Conservation (phyloP, 2,888 invertebrate genomes). For the Cryptocephalus primarius region DNA sequence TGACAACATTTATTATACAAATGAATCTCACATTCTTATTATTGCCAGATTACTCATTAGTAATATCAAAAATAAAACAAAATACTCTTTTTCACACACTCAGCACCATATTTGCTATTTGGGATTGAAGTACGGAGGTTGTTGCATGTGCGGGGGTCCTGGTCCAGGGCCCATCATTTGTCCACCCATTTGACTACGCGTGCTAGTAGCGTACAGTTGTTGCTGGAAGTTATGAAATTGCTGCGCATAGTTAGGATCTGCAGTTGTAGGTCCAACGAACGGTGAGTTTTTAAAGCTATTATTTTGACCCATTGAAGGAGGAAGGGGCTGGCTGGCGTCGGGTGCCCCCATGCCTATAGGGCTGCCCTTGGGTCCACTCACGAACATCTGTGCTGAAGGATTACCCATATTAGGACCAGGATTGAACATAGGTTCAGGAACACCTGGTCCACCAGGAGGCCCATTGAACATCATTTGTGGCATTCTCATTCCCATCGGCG, state of each 20-base stretch:
- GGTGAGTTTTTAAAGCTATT: slow-evolving; percentile 64
- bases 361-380: slow-evolving; percentile 44
- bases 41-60: slow-evolving; percentile 37
- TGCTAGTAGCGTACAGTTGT: slow-evolving; percentile 82
- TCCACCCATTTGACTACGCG: slow-evolving; percentile 48
- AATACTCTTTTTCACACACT: slow-evolving; percentile 33
- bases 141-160: slow-evolving; percentile 39
- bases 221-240: slow-evolving; percentile 95
- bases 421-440: slow-evolving; percentile 28
- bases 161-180: slow-evolving; percentile 38
- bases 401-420: slow-evolving; percentile 34
- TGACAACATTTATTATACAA: slow-evolving; percentile 32
- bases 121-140: slow-evolving; percentile 38
- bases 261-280: slow-evolving; percentile 75
- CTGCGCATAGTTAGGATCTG: slow-evolving; percentile 87
- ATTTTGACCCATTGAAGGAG: slow-evolving; percentile 67
- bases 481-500: slow-evolving; percentile 35
- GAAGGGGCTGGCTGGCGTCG: slow-evolving; percentile 61
- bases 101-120: slow-evolving; percentile 37
- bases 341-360: slow-evolving; percentile 47
- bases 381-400: slow-evolving; percentile 48
- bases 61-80: slow-evolving; percentile 39
- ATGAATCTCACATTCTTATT: slow-evolving; percentile 33
- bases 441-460: slow-evolving; percentile 28
- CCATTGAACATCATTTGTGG: slow-evolving; percentile 33